Percentiles rank a stretch among this genome's conserved stretches.
Evolutionary conservation across 2,888 invertebrate species (phyloP).

Genomic region (Fragum sueziense): DNA sequence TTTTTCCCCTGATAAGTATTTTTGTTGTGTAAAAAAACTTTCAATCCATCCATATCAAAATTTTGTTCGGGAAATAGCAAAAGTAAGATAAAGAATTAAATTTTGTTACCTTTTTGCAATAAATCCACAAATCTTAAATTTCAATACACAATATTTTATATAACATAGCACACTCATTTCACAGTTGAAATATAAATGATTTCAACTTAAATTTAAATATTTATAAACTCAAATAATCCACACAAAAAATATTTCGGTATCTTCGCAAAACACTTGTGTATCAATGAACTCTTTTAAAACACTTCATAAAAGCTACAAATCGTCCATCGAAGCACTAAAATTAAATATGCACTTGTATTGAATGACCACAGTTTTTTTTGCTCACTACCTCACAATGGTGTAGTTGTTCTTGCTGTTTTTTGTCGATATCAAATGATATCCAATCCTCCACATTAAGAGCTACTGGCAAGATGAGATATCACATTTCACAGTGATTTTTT

Average conservation of each 20-base stretch:
- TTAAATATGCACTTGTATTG: conserved; percentile 19
- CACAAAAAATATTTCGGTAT: not conserved
- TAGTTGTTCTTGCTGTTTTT: conserved; percentile 12
- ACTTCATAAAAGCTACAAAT: not conserved
- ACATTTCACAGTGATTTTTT: no score
- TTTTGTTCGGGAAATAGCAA: no score
- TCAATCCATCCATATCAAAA: no score
- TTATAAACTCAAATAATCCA: not conserved
- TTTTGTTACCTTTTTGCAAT: not conserved
- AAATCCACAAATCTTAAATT: not conserved
- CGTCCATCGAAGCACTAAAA: conserved; percentile 11
- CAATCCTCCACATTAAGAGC: no score
- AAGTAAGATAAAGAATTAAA: not conserved
- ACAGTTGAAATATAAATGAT: not conserved
- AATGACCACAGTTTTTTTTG: not conserved
- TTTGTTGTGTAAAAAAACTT: no score
- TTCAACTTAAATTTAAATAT: no score
- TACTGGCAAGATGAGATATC: no score
- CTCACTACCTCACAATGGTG: conserved; percentile 7
- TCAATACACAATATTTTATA: no score
- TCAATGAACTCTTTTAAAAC: not conserved
- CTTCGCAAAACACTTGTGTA: not conserved
- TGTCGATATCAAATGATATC: no score
- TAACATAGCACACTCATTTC: no score
- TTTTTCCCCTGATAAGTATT: no score